A percentile compares a stretch with the other conserved stretches of the same genome.
Conservation (phyloP, 92 coral and sea anemone genomes). For the Muricea muricata region DNA sequence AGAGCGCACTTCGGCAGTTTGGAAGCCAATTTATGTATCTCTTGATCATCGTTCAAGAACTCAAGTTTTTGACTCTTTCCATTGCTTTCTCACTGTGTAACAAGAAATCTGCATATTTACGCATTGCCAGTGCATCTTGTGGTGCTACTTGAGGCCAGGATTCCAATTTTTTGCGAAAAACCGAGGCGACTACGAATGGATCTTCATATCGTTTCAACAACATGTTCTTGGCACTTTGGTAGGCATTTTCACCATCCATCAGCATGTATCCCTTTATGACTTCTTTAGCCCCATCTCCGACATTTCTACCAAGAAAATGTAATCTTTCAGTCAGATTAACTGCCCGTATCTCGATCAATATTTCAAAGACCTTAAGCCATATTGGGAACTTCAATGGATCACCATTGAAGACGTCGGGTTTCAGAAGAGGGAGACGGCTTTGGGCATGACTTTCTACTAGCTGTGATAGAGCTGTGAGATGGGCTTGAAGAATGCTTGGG, state of each 20-base stretch:
- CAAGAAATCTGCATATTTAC: constrained; percentile 58
- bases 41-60: constrained; percentile 58
- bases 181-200: constrained; percentile 48
- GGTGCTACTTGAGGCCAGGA: constrained; percentile 54
- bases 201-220: constrained; percentile 61
- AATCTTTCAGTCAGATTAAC: constrained; percentile 40
- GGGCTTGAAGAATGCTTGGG: not conserved
- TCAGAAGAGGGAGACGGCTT: constrained; percentile 53
- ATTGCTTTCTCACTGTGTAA: constrained; percentile 57
- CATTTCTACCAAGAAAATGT: constrained; percentile 60
- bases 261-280: constrained; percentile 65
- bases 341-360: constrained; percentile 54
- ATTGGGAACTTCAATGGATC: constrained; percentile 57
- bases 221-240: constrained; percentile 53
- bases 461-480: not conserved
- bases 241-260: constrained; percentile 58
- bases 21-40: constrained; percentile 46
- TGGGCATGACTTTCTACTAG: constrained; percentile 43
- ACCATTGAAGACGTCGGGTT: constrained; percentile 66
- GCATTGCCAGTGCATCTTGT: constrained; percentile 43
- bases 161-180: constrained; percentile 50
- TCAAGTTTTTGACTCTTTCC: constrained; percentile 52
- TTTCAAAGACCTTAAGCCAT: constrained; percentile 65
- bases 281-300: constrained; percentile 61
- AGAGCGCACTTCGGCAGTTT: constrained; percentile 59